Conservation (phyloP, 2,113 vertebrate species). For the Rallus limicola region DNA sequence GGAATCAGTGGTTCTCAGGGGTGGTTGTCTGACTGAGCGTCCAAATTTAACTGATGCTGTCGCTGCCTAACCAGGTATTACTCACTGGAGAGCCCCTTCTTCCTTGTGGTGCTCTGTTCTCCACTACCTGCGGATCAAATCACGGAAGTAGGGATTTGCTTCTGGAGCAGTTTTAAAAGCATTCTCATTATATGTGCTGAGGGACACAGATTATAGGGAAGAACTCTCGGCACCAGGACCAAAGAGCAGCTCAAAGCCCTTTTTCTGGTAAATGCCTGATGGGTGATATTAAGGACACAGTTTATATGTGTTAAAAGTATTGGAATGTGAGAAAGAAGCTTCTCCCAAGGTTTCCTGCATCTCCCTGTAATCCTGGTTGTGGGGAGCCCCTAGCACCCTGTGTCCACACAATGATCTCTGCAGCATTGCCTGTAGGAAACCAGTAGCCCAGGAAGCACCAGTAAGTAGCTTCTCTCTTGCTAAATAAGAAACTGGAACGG, state of each 20-base stretch:
- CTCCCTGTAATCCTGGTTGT: not conserved
- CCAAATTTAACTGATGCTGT: not conserved
- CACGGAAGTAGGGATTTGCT: not conserved
- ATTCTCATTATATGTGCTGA: not conserved
- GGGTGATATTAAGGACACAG: not conserved
- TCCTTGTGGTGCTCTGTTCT: not conserved
- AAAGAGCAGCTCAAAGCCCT: not conserved
- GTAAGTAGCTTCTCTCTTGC: not conserved
- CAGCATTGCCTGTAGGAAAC: not conserved
- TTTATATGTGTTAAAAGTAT: not conserved
- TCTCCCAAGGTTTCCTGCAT: not conserved
- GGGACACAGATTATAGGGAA: slow-evolving; percentile 23
- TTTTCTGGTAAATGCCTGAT: not conserved
- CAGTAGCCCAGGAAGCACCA: not conserved
- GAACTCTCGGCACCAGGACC: not conserved
- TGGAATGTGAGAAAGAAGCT: not conserved
- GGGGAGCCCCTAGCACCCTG: fast-evolving
- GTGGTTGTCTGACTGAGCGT: not conserved
- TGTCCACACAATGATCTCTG: not conserved
- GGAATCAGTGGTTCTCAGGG: not conserved
- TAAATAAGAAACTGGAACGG: not conserved
- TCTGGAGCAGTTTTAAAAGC: not conserved
- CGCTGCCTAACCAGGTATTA: not conserved
- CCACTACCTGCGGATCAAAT: not conserved
- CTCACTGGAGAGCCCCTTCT: not conserved